These are phyloP conservation scores for Zalophus californianus DNA, from an alignment of 2,797 vertebrate species.

Conservation along the genomic window DNA sequence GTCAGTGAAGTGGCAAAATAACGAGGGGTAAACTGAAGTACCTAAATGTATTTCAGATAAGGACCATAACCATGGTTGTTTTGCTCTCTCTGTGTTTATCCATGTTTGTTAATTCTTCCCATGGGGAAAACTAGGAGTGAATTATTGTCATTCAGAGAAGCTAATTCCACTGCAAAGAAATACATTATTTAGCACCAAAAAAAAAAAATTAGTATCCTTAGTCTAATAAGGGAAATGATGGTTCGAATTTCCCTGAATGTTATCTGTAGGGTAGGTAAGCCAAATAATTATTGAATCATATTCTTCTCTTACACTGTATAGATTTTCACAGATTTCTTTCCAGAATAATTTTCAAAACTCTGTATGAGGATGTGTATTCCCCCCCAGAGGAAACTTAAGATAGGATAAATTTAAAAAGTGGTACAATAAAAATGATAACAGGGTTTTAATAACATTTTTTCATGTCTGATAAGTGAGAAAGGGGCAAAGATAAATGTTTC, in stretches of 20 bases:
- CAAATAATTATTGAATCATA: not conserved
- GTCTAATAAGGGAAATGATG: not conserved
- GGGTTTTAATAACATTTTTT: conserved; percentile 23
- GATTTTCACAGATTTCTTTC: conserved; percentile 53
- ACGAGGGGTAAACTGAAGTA: not conserved
- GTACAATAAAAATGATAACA: conserved; percentile 36
- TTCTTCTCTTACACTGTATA: not conserved
- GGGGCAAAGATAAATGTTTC: not conserved
- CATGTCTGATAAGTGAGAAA: conserved; percentile 26
- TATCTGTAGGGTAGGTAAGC: not conserved
- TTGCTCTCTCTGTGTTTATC: not conserved
- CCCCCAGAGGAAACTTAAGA: not conserved
- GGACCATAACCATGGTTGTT: not conserved
- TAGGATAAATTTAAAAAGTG: conserved; percentile 46
- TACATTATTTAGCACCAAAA: not conserved
- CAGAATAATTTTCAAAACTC: not conserved
- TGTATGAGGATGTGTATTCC: not conserved
- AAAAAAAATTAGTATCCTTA: not conserved
- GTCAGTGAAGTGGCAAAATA: not conserved
- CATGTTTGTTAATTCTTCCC: not conserved
- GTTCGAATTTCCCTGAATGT: not conserved
- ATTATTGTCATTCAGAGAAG: not conserved
- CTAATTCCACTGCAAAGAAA: not conserved
- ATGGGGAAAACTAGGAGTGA: not conserved
- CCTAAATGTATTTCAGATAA: conserved; percentile 9